Evolutionary conservation across 2,113 vertebrate species (phyloP).

Genomic region (Rafetus swinhoei): DNA sequence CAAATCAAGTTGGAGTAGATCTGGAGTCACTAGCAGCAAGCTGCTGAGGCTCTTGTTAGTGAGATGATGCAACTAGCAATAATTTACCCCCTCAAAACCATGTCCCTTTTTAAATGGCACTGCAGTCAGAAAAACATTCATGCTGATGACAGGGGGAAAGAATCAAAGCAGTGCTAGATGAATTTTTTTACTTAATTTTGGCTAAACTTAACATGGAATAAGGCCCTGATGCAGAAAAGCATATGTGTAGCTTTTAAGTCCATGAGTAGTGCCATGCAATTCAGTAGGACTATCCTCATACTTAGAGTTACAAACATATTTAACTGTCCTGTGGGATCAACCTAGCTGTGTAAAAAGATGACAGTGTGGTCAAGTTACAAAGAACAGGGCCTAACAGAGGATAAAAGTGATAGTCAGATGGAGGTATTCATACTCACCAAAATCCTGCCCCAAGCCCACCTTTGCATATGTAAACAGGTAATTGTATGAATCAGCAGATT

Average conservation of each 20-base stretch:
- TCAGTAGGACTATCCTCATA: conserved; percentile 17
- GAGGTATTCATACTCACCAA: not conserved
- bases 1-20: rapidly evolving
- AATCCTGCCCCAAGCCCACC: not conserved
- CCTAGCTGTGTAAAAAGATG: conserved; percentile 21
- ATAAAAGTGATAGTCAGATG: not conserved
- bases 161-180: not conserved
- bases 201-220: conserved; percentile 18
- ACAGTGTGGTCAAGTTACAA: not conserved
- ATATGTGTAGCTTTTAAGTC: not conserved
- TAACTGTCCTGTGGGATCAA: conserved; percentile 14
- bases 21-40: not conserved
- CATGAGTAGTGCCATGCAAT: not conserved
- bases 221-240: not conserved
- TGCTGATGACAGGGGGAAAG: not conserved
- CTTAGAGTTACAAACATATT: conserved; percentile 18
- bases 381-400: not conserved
- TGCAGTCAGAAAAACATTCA: not conserved
- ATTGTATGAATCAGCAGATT: not conserved
- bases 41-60: not conserved
- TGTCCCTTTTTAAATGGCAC: not conserved
- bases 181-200: not conserved
- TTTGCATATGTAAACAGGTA: not conserved
- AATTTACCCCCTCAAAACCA: not conserved
- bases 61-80: not conserved